A percentile compares a stretch with the other conserved stretches of the same genome.
Conservation (phyloP, 2,797 vertebrate species). For the Cuniculus paca region DNA sequence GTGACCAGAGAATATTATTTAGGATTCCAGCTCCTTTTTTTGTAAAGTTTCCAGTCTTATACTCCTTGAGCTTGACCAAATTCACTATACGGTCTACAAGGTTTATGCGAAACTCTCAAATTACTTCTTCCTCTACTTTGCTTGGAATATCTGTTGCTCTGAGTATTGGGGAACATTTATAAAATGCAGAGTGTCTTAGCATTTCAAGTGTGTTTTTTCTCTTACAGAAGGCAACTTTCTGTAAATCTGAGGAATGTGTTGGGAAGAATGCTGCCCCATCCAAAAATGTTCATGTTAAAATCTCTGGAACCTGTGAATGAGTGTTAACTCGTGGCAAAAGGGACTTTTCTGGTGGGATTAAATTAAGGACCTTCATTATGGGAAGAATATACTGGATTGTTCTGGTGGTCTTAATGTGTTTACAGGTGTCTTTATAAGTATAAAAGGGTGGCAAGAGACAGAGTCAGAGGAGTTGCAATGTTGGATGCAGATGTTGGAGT, state of each 20-base stretch:
- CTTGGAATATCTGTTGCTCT: not conserved
- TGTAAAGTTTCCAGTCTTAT: not conserved
- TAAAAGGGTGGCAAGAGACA: not conserved
- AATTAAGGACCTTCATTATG: not conserved
- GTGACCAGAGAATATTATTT: not conserved
- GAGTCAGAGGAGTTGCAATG: not conserved
- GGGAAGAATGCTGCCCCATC: no score
- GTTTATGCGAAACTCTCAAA: not conserved
- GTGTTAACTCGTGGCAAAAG: not conserved
- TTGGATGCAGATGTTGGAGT: not conserved
- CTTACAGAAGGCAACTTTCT: not conserved
- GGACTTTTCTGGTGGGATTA: not conserved
- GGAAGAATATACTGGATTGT: not conserved
- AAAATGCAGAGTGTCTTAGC: not conserved
- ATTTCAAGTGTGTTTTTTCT: not conserved
- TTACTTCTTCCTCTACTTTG: not conserved
- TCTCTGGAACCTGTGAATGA: not conserved
- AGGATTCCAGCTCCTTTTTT: not conserved
- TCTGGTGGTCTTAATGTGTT: not conserved
- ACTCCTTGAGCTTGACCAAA: not conserved
- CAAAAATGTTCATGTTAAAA: not conserved
- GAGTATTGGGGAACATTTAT: not conserved
- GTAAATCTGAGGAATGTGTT: not conserved
- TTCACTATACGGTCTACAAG: not conserved
- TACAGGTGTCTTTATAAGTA: not conserved